phyloP scores from a whole-genome alignment of 2,113 vertebrate species.

The Eretmochelys imbricata region DNA sequence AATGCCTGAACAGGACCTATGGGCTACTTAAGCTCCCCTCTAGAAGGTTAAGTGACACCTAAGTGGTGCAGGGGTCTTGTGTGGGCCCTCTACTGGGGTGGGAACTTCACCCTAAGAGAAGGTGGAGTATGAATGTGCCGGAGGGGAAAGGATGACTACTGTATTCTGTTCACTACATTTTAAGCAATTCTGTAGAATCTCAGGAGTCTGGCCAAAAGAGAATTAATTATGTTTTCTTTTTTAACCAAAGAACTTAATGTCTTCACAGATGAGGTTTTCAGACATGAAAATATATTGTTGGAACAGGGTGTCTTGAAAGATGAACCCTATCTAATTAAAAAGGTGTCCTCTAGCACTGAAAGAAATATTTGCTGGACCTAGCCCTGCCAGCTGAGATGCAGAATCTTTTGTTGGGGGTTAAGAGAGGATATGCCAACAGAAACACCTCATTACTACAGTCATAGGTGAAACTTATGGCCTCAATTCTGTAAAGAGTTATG shows the following conservation, averaged over 20 bases:
- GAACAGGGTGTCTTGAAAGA: slow-evolving; percentile 30
- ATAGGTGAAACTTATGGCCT: background rate
- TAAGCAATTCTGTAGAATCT: slow-evolving; percentile 48
- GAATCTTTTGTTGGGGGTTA: background rate
- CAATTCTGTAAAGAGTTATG: background rate
- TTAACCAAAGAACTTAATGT: slow-evolving; percentile 36
- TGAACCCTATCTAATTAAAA: background rate
- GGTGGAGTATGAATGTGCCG: background rate
- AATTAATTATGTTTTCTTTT: slow-evolving; percentile 35
- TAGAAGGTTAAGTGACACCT: background rate
- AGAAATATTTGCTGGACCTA: slow-evolving; percentile 21
- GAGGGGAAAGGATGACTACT: background rate
- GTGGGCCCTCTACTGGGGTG: background rate
- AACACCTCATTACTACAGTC: background rate
- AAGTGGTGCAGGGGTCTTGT: background rate
- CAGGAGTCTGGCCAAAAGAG: slow-evolving; percentile 45
- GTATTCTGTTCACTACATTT: slow-evolving; percentile 26
- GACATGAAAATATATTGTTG: slow-evolving; percentile 31
- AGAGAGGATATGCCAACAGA: background rate
- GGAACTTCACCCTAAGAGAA: background rate
- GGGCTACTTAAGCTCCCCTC: background rate
- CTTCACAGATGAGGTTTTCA: slow-evolving; percentile 40
- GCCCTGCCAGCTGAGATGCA: background rate
- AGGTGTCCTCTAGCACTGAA: background rate
- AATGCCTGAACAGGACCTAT: background rate